A percentile compares a stretch with the other conserved stretches of the same genome.
Evolutionary conservation across 2,797 vertebrate genomes (phyloP).

Genomic region (Loriculus beryllinus): DNA sequence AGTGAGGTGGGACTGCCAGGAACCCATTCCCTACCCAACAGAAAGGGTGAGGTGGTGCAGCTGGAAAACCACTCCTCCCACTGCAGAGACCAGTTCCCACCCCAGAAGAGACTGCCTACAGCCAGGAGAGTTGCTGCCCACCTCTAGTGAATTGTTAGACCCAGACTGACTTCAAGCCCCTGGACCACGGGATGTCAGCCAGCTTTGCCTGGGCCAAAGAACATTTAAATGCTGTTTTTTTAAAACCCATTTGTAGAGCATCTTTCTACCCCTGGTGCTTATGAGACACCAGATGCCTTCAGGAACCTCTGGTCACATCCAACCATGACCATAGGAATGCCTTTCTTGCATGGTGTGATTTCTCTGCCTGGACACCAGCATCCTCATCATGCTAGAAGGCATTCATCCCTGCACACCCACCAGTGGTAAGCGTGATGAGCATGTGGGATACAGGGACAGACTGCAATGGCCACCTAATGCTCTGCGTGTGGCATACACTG

Average conservation of each 20-base stretch:
- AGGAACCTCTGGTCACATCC: neutral
- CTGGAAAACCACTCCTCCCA: neutral
- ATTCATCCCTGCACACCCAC: neutral
- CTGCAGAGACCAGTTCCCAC: neutral
- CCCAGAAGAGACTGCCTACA: neutral
- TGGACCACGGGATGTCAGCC: neutral
- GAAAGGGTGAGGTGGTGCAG: neutral
- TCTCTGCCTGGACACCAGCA: neutral
- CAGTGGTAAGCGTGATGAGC: neutral
- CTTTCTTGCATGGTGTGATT: neutral
- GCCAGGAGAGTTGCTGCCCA: neutral
- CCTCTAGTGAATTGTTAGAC: neutral
- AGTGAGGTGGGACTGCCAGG: neutral
- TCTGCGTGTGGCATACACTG: neutral
- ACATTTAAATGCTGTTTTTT: neutral
- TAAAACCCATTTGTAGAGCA: neutral
- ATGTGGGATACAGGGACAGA: neutral
- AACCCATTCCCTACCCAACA: neutral
- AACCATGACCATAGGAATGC: fast-evolving
- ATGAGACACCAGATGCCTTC: neutral
- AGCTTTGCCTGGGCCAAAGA: neutral
- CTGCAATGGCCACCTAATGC: neutral
- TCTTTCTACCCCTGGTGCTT: neutral
- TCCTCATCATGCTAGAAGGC: neutral
- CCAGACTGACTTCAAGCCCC: neutral